phyloP scores from a whole-genome alignment of 2,113 vertebrate genomes.

The Tyrannus savana region DNA sequence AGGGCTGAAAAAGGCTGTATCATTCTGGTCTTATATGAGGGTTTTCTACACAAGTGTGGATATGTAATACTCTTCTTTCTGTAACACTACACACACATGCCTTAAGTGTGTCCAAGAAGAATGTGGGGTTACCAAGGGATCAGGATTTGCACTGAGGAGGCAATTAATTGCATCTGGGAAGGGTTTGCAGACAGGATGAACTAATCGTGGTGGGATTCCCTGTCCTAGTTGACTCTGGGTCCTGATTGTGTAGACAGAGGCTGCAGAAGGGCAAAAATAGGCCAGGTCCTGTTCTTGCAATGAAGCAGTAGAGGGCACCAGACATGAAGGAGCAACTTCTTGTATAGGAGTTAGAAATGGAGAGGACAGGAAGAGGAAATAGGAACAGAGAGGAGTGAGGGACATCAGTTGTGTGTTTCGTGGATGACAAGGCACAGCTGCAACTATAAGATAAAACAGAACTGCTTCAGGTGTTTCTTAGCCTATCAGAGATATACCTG shows the following conservation, averaged over 20 bases:
- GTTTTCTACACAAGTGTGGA: accelerated
- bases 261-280: not conserved
- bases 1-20: not conserved
- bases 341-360: not conserved
- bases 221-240: not conserved
- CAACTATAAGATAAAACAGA: not conserved
- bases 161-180: not conserved
- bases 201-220: not conserved
- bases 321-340: not conserved
- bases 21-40: not conserved
- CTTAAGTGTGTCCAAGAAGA: not conserved
- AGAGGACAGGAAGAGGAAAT: not conserved
- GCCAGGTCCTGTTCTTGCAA: not conserved
- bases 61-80: not conserved
- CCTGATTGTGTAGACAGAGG: not conserved
- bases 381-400: not conserved
- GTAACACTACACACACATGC: not conserved
- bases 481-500: not conserved
- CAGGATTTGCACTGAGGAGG: not conserved
- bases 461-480: not conserved
- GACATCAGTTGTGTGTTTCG: not conserved
- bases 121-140: not conserved
- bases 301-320: constrained; percentile 59
- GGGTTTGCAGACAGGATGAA: not conserved
- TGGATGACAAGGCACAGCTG: not conserved